Evolutionary conservation across 2,797 vertebrate species (phyloP), one percentile per base, ranked within the genome.

Genomic region (Macropus fuliginosus): DNA sequence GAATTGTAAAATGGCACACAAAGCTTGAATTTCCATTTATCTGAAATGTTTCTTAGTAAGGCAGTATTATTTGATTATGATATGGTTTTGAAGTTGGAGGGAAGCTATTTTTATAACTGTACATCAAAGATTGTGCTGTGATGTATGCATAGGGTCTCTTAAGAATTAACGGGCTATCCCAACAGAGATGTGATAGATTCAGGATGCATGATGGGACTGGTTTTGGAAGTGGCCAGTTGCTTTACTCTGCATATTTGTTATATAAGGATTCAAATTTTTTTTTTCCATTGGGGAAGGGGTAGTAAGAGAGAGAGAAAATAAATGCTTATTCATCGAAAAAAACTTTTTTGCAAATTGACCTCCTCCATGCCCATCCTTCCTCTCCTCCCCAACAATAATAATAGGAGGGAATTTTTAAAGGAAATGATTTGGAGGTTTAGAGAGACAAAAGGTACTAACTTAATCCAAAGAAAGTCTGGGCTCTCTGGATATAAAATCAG

Each of bases 61-160:
- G 21, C 40, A 81, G 40, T 94, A 2, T 21, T 18, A 34, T 54
- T 52, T 92, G 66, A 40, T 29, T 93, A 34, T 90, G 27, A 3
- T 87, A 40, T 62, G 56, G 1, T 57, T 96, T 91, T 93, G n/a
- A 94, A 87, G 46, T 59, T 74, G 56, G 9, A 81, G 21, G 27
- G 40, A 81, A n/a, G 56, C 54, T 91, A 57, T 94, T 96, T 93
- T 96, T 50, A 94, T 54, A 89, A 34, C 27, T 40, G 52, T 5
- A 87, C 55, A 12, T 57, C 21, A 21, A 96, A 95, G 52, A 91
- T 92, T 96, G 93, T 55, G 16, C n/a, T 94, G 5, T 92, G 62
- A 92, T 90, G 4, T 91, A 5, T 92, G 56, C 28, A 4, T 1
- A 0, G 18, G 27, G 54, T 91, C 66, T 91, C 59, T 91, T 89